Conservation (phyloP, 2,113 vertebrate species). For the Pelecanoides urinatrix region DNA sequence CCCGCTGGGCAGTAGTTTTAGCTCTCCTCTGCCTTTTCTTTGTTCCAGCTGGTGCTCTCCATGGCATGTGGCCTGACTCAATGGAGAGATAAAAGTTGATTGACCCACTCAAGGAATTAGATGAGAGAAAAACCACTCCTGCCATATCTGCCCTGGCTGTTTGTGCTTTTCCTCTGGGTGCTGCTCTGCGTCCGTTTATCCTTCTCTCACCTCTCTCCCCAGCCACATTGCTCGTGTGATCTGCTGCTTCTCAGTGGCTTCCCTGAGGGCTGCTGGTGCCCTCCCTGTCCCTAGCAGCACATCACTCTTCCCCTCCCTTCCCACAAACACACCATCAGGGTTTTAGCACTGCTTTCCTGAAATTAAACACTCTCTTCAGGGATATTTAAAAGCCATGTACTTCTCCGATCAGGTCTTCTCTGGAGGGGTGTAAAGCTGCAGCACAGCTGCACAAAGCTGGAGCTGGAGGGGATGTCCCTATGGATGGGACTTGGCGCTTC, state of each 20-base stretch:
- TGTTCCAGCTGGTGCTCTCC: slow-evolving; percentile 8
- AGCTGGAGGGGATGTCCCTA: background rate
- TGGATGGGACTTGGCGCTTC: background rate
- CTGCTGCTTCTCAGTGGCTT: background rate
- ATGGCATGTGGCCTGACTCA: background rate
- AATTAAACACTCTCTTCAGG: background rate
- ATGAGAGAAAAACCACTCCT: background rate
- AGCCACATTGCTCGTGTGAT: background rate
- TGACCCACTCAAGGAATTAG: slow-evolving; percentile 21
- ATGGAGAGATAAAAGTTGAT: slow-evolving; percentile 38
- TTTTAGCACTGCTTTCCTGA: background rate
- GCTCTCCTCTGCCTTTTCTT: slow-evolving; percentile 32
- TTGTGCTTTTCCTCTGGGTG: background rate
- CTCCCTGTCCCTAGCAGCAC: background rate
- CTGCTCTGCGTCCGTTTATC: background rate
- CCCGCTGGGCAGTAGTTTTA: slow-evolving; percentile 18
- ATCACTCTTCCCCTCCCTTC: background rate
- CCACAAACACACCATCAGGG: background rate
- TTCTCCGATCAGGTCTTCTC: background rate
- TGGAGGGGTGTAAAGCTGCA: background rate
- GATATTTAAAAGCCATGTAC: background rate
- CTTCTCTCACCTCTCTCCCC: background rate
- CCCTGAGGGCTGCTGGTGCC: background rate
- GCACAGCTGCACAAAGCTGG: background rate
- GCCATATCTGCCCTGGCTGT: background rate